Percentiles rank a stretch among this genome's conserved stretches.
Conservation (phyloP, 2,113 vertebrate species). For the Hydrochoerus hydrochaeris region DNA sequence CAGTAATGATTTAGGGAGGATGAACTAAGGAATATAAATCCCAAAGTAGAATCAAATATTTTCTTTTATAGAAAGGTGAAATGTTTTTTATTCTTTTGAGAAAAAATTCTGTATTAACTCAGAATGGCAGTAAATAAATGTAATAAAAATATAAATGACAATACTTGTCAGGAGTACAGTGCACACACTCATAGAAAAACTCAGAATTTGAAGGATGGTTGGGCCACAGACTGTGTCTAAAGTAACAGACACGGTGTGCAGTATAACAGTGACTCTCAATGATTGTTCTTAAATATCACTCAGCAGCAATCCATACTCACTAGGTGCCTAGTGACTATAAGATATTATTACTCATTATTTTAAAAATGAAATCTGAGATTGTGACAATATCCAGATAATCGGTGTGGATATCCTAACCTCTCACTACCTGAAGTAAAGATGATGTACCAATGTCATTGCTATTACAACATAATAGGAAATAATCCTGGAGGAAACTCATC, state of each 20-base stretch:
- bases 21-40: conserved; percentile 16
- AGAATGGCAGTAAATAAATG: neutral
- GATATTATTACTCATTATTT: neutral
- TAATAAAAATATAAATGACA: conserved; percentile 35
- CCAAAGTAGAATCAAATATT: neutral
- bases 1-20: neutral
- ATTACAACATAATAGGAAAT: neutral
- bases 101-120: conserved; percentile 42
- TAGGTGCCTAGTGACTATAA: neutral
- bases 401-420: neutral
- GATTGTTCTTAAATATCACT: neutral
- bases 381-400: neutral
- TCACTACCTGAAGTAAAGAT: conserved; percentile 7
- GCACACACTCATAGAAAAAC: neutral
- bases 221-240: neutral
- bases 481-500: neutral
- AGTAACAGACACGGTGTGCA: neutral
- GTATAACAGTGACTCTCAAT: neutral
- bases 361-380: neutral
- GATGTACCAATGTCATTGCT: neutral
- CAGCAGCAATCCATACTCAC: rapidly evolving
- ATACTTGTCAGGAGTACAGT: neutral
- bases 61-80: neutral
- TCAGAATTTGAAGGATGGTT: neutral
- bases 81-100: conserved; percentile 49